Percentiles rank a stretch among this genome's conserved stretches.
These are phyloP conservation scores for Ceratitis capitata DNA, from an alignment of 1,140 invertebrate species.

Conservation along the genomic window DNA sequence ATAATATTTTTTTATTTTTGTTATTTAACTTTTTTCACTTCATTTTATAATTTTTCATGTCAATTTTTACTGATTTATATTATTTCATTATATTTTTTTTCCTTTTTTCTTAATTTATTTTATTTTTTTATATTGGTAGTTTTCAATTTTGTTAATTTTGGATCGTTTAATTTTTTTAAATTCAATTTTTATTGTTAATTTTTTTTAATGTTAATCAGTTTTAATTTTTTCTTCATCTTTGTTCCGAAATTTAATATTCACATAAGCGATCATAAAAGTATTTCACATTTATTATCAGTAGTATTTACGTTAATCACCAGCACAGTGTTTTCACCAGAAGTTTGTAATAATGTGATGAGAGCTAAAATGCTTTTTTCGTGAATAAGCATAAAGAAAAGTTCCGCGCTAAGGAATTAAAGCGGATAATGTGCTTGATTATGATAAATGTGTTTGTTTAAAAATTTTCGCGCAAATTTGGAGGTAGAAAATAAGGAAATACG, in stretches of 20 bases:
- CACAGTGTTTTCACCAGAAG: neutral
- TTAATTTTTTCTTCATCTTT: neutral
- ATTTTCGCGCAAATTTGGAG: neutral
- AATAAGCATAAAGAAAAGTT: neutral
- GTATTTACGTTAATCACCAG: slow-evolving; percentile 10
- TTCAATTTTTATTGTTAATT: too few relatives aligned
- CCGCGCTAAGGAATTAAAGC: too few relatives aligned
- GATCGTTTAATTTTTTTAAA: too few relatives aligned
- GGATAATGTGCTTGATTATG: neutral
- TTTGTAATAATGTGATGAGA: too few relatives aligned
- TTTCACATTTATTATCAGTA: neutral
- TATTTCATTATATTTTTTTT: too few relatives aligned
- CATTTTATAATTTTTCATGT: too few relatives aligned
- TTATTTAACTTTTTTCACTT: too few relatives aligned
- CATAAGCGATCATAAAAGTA: neutral
- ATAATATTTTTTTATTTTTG: too few relatives aligned
- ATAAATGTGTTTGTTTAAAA: neutral
- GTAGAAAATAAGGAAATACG: neutral
- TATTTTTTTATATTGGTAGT: too few relatives aligned
- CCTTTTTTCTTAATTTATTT: too few relatives aligned
- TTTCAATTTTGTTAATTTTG: too few relatives aligned
- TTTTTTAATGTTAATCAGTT: neutral
- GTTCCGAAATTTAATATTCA: neutral
- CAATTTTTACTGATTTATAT: too few relatives aligned
- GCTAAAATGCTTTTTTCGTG: neutral